Conservation (phyloP, 2,888 invertebrate genomes). For the Leucoptera coffeella region DNA sequence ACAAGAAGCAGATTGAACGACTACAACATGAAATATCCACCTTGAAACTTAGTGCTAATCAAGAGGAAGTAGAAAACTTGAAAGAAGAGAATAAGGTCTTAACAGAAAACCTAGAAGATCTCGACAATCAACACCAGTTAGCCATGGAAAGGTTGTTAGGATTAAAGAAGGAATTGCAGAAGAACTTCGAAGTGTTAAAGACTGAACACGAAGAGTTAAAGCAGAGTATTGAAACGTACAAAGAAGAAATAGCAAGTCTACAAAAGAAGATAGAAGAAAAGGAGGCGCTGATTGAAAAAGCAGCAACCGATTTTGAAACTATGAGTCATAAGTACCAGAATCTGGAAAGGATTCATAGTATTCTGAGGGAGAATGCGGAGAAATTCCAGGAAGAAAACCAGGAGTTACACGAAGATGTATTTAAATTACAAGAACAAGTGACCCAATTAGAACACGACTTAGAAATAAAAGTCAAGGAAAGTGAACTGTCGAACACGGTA, state of each 20-base stretch:
- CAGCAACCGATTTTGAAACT: slow-evolving; percentile 27
- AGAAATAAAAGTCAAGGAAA: slow-evolving; percentile 22
- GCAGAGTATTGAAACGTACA: slow-evolving; percentile 34
- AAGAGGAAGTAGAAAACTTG: slow-evolving; percentile 41
- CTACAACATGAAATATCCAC: slow-evolving; percentile 33
- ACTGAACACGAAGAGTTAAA: slow-evolving; percentile 39
- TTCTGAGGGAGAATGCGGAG: slow-evolving; percentile 39
- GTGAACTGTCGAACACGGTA: slow-evolving; percentile 19
- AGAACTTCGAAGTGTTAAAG: slow-evolving; percentile 41
- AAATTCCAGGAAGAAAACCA: slow-evolving; percentile 49
- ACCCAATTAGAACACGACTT: slow-evolving; percentile 39
- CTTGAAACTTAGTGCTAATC: slow-evolving; percentile 20
- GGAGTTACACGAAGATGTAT: slow-evolving; percentile 44
- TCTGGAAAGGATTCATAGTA: slow-evolving; percentile 32
- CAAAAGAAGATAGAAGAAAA: slow-evolving; percentile 31
- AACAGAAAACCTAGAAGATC: slow-evolving; percentile 58
- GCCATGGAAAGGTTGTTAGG: slow-evolving; percentile 57
- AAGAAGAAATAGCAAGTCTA: slow-evolving; percentile 31
- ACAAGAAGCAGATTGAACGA: slow-evolving; percentile 25
- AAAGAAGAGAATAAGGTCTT: slow-evolving; percentile 54
- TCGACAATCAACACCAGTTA: slow-evolving; percentile 67
- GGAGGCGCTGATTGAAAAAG: slow-evolving; percentile 26
- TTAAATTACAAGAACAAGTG: slow-evolving; percentile 39
- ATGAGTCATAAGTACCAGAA: slow-evolving; percentile 40
- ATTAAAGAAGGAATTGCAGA: slow-evolving; percentile 47